Conservation (phyloP, 2,888 invertebrate species). For the Amiota minor region DNA sequence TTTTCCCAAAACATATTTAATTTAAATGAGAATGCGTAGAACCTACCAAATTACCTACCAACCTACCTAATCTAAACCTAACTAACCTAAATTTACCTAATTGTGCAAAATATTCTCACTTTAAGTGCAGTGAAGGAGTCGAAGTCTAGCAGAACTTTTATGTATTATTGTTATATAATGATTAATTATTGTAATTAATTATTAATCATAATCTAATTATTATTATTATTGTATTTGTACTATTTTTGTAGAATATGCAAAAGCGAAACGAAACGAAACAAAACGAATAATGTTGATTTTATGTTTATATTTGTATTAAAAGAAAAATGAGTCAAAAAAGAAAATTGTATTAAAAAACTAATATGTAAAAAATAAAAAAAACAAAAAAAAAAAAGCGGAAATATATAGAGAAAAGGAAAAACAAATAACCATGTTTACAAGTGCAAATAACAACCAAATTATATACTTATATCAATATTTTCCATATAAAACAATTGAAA, state of each 20-base stretch:
- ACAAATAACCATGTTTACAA: neutral
- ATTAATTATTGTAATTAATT: neutral
- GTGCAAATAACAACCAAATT: constrained; percentile 19
- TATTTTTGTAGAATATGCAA: constrained; percentile 8
- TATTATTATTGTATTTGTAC: constrained; percentile 5
- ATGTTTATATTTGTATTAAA: constrained; percentile 22
- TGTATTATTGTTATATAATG: constrained; percentile 21
- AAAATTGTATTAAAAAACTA: neutral
- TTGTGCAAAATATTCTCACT: too few species aligned
- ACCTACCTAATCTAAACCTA: too few species aligned
- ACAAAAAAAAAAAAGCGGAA: constrained; percentile 2
- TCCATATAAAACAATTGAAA: too few species aligned
- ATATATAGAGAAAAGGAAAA: neutral
- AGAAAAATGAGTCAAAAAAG: neutral
- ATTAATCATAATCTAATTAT: neutral
- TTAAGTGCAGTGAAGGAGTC: too few species aligned
- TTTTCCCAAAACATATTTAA: too few species aligned
- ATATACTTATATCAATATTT: neutral
- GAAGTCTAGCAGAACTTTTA: constrained; percentile 1
- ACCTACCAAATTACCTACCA: too few species aligned
- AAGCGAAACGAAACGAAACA: neutral
- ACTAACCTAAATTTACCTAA: too few species aligned
- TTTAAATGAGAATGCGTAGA: too few species aligned
- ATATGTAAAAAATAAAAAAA: neutral
- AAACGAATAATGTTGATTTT: constrained; percentile 21